Conservation (phyloP, 2,797 vertebrate species). For the Sandelia bainsii region DNA sequence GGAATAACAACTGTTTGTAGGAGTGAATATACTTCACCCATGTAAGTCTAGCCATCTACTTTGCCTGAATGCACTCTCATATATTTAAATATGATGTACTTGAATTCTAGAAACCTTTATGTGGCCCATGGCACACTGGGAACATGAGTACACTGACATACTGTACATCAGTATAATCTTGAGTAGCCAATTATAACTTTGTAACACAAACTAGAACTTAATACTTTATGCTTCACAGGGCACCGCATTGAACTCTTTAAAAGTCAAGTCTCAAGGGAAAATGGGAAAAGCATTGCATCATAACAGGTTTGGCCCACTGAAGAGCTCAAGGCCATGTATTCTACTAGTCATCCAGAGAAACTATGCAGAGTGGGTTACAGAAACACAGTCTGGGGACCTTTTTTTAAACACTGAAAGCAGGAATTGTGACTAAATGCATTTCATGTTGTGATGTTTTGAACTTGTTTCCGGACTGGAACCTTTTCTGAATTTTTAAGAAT, state of each 20-base stretch:
- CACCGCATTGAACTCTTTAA: slow-evolving; percentile 63
- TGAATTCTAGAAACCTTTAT: slow-evolving; percentile 35
- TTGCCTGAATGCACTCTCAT: slow-evolving; percentile 9
- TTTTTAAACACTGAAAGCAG: slow-evolving; percentile 44
- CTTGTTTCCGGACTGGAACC: neutral
- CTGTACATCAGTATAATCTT: slow-evolving; percentile 43
- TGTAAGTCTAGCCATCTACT: neutral
- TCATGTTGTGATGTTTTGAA: slow-evolving; percentile 13
- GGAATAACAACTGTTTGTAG: neutral
- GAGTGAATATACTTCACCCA: neutral
- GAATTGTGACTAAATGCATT: slow-evolving; percentile 16
- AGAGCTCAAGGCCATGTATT: slow-evolving; percentile 48
- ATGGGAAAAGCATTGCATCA: slow-evolving; percentile 74
- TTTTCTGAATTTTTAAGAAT: neutral
- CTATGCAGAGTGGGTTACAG: slow-evolving; percentile 59
- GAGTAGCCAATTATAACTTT: slow-evolving; percentile 58
- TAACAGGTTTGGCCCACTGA: slow-evolving; percentile 53
- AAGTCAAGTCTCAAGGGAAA: slow-evolving; percentile 65
- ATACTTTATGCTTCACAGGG: slow-evolving; percentile 58
- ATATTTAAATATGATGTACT: slow-evolving; percentile 38
- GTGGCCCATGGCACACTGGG: slow-evolving; percentile 5
- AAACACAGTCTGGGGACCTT: slow-evolving; percentile 44
- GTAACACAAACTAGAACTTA: slow-evolving; percentile 54
- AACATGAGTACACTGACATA: slow-evolving; percentile 41
- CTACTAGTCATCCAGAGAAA: slow-evolving; percentile 58